Percentiles rank a stretch among this genome's conserved stretches.
phyloP scores from a whole-genome alignment of 2,113 vertebrate species.

The Pelecanoides urinatrix region DNA sequence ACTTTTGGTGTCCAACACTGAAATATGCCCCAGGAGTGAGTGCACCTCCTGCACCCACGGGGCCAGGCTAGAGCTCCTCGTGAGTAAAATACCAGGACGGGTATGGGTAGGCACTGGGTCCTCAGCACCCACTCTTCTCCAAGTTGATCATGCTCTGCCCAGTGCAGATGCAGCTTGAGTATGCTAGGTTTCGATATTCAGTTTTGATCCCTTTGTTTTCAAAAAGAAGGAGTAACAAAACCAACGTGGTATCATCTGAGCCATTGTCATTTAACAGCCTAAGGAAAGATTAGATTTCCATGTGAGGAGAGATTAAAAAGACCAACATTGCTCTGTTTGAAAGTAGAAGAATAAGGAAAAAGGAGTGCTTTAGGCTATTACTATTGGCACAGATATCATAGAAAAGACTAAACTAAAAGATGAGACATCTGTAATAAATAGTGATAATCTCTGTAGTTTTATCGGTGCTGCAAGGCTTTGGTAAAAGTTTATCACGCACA shows the following conservation, averaged over 20 bases:
- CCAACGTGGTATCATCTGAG: background rate
- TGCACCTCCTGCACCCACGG: rapidly evolving
- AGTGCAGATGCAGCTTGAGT: background rate
- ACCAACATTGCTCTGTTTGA: background rate
- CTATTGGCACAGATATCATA: background rate
- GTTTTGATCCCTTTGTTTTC: background rate
- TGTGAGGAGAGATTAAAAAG: background rate
- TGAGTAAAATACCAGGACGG: background rate
- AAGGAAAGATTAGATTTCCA: background rate
- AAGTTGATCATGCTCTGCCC: background rate
- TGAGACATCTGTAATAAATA: background rate
- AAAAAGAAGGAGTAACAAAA: background rate
- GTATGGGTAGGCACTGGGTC: background rate
- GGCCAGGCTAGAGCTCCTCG: background rate
- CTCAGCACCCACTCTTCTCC: background rate
- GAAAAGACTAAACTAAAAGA: background rate
- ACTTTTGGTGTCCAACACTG: no score
- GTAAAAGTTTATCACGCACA: background rate
- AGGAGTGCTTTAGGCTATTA: background rate
- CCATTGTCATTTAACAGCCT: background rate
- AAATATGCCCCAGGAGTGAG: rapidly evolving
- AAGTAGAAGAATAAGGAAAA: background rate
- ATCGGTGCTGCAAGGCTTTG: background rate
- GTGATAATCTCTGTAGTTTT: background rate
- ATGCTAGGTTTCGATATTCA: background rate